A percentile compares a stretch with the other conserved stretches of the same genome.
phyloP scores from a whole-genome alignment of 2,113 vertebrate genomes.

The Grammomys dolichurus region DNA sequence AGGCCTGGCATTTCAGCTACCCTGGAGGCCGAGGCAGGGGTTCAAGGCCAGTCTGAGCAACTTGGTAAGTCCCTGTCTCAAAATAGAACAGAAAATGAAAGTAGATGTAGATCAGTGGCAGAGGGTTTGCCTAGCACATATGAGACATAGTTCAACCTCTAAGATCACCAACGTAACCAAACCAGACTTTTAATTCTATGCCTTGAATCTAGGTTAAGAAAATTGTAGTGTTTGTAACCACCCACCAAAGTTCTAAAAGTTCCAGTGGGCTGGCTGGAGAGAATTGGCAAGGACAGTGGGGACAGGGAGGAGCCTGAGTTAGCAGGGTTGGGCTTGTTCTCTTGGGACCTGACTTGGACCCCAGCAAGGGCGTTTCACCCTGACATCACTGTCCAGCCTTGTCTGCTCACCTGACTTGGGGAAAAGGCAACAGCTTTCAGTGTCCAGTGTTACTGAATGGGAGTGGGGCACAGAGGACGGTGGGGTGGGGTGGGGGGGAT shows the following conservation, averaged over 20 bases:
- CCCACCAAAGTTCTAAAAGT: not conserved
- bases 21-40: not conserved
- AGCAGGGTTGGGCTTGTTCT: no score
- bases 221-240: no score
- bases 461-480: not conserved
- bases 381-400: not conserved
- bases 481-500: not conserved
- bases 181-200: not conserved
- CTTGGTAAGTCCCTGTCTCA: not conserved
- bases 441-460: not conserved
- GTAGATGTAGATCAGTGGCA: not conserved
- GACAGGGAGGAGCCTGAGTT: not conserved
- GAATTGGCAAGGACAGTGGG: no score
- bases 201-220: not conserved
- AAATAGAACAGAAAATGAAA: not conserved
- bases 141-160: not conserved
- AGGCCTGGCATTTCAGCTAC: no score
- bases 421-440: not conserved
- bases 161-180: not conserved
- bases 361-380: not conserved
- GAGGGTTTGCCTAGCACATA: not conserved
- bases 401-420: not conserved
- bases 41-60: not conserved
- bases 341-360: not conserved
- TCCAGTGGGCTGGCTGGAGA: not conserved